Percentiles rank a stretch among this genome's conserved stretches.
Conservation (phyloP, 2,888 invertebrate species). For the Minunthozetes semirufus region DNA sequence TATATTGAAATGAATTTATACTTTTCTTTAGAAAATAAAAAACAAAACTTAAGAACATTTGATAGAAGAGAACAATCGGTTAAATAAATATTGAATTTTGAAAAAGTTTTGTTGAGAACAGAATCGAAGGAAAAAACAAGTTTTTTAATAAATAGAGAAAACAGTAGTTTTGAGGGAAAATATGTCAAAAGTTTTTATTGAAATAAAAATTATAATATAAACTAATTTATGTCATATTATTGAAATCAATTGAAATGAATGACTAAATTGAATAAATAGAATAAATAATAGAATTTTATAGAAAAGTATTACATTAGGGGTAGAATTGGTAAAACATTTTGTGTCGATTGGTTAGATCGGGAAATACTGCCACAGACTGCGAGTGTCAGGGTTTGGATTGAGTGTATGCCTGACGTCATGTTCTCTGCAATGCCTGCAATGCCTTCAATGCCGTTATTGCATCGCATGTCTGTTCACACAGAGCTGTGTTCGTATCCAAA, state of each 20-base stretch:
- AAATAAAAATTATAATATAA: background rate
- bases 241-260: too few species aligned
- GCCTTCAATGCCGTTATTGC: slow-evolving; percentile 15
- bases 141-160: background rate
- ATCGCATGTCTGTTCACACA: slow-evolving; percentile 7
- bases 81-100: too few species aligned
- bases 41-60: too few species aligned
- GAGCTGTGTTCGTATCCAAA: background rate
- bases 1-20: too few species aligned
- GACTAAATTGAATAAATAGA: background rate
- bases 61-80: too few species aligned
- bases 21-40: too few species aligned
- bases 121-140: background rate
- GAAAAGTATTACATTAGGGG: background rate
- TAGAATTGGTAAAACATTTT: background rate
- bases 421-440: slow-evolving; percentile 3
- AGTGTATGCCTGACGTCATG: background rate
- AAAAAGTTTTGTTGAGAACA: too few species aligned
- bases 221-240: background rate
- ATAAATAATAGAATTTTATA: too few species aligned
- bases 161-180: background rate
- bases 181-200: background rate
- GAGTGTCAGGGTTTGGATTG: background rate
- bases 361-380: too few species aligned
- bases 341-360: background rate